Base-by-base conservation (phyloP, 2,113 vertebrate species). In the Cathartes aura region DNA sequence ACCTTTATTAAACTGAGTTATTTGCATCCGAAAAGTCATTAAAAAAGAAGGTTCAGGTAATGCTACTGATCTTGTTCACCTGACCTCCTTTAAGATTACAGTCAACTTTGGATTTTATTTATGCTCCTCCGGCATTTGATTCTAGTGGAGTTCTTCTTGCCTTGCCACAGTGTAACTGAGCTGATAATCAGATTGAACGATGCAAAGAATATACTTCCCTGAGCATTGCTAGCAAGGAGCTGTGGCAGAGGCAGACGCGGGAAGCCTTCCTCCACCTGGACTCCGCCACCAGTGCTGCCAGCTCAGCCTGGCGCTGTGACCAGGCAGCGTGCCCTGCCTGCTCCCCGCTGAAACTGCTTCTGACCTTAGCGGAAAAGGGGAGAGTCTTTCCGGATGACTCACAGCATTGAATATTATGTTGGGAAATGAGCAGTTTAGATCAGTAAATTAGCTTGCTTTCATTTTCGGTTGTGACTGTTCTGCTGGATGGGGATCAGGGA, bases 371-470 rank as follows among this genome's bases (percentile, higher is more conserved):
- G 45, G 93, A 90, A 91, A 94, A 94, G 22, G 70, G 58, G 36
- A 93, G 70, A 91, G 84, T 72, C 64, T 47, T 72, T 93, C 38
- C 45, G 14, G 14, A 22, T 96, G 94, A 96, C 82, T 96, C 95
- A 91, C n/a, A 22, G 18, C 66, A 30, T 23, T 32, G 73, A 80
- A 40, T 50, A 85, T 85, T 43, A 53, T 12, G 67, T 32, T 76
- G 59, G 88, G 85, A 90, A 96, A 88, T 8, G 30, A 64, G 60
- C 56, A 38, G 36, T 47, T 93, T 58, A 85, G 66, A 96, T 82
- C 73, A 52, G 91, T 91, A 76, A 96, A 90, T 87, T 42, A 73
- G 71, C 55, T 86, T 63, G 78, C 83, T 96, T 95, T 96, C 71
- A 0, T 94, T 94, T 95, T 91, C 18, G 2, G 79, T 48, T 91